Evolutionary conservation across 2,888 invertebrate species (phyloP).

Genomic region (Diabrotica balteata): DNA sequence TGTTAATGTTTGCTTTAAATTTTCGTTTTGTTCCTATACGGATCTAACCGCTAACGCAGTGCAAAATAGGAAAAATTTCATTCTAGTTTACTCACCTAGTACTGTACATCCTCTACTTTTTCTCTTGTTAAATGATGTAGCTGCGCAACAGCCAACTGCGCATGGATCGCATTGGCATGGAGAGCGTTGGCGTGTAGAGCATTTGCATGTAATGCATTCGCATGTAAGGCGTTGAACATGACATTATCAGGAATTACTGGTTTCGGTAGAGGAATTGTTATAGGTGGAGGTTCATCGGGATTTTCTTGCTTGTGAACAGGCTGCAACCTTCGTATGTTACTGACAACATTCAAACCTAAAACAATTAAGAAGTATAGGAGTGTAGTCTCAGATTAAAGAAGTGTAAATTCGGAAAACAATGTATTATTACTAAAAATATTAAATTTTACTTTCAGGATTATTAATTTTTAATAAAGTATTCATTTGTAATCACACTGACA

Average conservation of each 20-base stretch:
- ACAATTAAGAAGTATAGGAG: slow-evolving; percentile 4
- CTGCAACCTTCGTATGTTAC: slow-evolving; percentile 58
- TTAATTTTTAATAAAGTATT: no score
- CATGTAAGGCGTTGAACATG: slow-evolving; percentile 44
- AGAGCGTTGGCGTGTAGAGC: slow-evolving; percentile 37
- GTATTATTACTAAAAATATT: no score
- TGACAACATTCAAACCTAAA: slow-evolving; percentile 58
- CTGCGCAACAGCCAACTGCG: slow-evolving; percentile 48
- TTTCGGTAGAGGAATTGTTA: slow-evolving; percentile 55
- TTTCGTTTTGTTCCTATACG: no score
- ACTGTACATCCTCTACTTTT: slow-evolving; percentile 17
- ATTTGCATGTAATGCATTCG: slow-evolving; percentile 33
- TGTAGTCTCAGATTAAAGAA: no score
- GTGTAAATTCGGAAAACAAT: no score
- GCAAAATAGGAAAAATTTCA: no score
- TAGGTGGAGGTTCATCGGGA: slow-evolving; percentile 55
- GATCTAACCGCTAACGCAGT: no score
- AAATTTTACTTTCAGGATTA: no score
- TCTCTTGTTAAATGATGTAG: slow-evolving; percentile 36
- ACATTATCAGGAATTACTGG: slow-evolving; percentile 53
- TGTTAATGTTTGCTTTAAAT: no score
- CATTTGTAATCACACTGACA: neutral
- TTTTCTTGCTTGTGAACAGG: slow-evolving; percentile 52
- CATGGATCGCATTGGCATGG: slow-evolving; percentile 47
- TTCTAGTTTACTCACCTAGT: slow-evolving; percentile 12